A percentile compares a stretch with the other conserved stretches of the same genome.
Conservation (phyloP, 2,113 vertebrate species). For the Amphiprion ocellaris region DNA sequence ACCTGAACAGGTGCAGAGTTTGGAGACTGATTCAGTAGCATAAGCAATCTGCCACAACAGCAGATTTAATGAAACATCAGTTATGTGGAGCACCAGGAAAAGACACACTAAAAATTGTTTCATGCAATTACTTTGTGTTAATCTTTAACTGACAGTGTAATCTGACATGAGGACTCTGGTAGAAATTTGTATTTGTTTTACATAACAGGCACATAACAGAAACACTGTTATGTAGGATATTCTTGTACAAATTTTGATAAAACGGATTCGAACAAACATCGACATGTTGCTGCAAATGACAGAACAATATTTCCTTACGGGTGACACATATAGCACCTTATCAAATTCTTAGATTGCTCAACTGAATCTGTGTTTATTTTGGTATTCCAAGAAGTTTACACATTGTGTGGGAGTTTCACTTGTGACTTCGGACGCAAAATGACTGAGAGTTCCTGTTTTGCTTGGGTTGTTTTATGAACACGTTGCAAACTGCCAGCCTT, state of each 20-base stretch:
- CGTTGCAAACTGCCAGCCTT: conserved; percentile 17
- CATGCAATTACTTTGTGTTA: too few species aligned
- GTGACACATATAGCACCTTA: not conserved
- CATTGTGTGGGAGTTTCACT: conserved; percentile 29
- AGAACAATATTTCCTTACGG: not conserved
- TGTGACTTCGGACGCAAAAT: conserved; percentile 23
- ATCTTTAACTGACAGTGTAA: too few species aligned
- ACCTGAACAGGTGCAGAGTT: conserved; percentile 47
- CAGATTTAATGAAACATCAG: conserved; percentile 30
- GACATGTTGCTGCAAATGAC: not conserved
- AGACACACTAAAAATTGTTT: not conserved
- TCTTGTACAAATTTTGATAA: not conserved
- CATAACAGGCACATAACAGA: too few species aligned
- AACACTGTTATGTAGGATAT: not conserved
- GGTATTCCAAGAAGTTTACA: conserved; percentile 21
- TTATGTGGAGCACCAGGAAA: not conserved
- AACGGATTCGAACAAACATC: not conserved
- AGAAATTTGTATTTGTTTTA: too few species aligned
- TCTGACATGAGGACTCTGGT: too few species aligned
- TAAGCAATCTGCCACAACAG: conserved; percentile 19
- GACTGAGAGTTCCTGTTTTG: conserved; percentile 30
- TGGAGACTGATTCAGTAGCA: conserved; percentile 44
- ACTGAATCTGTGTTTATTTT: conserved; percentile 35
- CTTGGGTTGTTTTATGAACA: conserved; percentile 43
- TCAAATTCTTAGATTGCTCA: conserved; percentile 1